phyloP scores from a whole-genome alignment of 2,888 invertebrate species.

The Argyresthia goedartella region DNA sequence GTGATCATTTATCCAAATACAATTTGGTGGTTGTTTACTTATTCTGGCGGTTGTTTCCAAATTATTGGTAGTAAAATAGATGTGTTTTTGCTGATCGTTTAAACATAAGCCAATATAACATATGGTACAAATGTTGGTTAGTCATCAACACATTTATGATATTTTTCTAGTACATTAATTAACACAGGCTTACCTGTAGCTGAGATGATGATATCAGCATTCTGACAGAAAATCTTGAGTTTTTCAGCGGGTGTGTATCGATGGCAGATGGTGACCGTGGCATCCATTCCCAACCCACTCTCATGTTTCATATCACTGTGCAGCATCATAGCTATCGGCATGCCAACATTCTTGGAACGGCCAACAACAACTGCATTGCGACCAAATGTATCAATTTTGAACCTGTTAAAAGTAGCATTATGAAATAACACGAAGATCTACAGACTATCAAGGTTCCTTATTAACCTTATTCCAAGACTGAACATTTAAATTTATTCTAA shows the following conservation, averaged over 20 bases:
- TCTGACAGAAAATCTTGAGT: constrained; percentile 75
- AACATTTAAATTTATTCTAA: background rate
- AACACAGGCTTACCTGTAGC: constrained; percentile 72
- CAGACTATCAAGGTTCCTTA: background rate
- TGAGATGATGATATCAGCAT: constrained; percentile 83
- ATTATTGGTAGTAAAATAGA: too few relatives aligned
- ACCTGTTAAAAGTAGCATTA: constrained; percentile 24
- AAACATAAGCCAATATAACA: too few relatives aligned
- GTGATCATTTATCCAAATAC: too few relatives aligned
- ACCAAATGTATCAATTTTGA: constrained; percentile 80
- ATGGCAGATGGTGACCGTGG: constrained; percentile 92
- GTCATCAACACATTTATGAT: too few relatives aligned
- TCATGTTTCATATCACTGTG: constrained; percentile 81
- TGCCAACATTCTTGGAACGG: constrained; percentile 91
- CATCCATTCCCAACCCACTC: constrained; percentile 80
- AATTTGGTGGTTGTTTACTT: too few relatives aligned
- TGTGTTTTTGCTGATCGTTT: too few relatives aligned
- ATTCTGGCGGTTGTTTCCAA: too few relatives aligned
- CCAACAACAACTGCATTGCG: constrained; percentile 92
- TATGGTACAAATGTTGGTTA: too few relatives aligned
- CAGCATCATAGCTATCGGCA: constrained; percentile 89
- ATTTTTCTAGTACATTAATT: background rate
- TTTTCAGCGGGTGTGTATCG: constrained; percentile 86
- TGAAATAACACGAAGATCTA: background rate
- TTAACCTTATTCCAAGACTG: background rate